phyloP scores from a whole-genome alignment of 2,797 vertebrate species.

The Leptatherina wallacei region DNA sequence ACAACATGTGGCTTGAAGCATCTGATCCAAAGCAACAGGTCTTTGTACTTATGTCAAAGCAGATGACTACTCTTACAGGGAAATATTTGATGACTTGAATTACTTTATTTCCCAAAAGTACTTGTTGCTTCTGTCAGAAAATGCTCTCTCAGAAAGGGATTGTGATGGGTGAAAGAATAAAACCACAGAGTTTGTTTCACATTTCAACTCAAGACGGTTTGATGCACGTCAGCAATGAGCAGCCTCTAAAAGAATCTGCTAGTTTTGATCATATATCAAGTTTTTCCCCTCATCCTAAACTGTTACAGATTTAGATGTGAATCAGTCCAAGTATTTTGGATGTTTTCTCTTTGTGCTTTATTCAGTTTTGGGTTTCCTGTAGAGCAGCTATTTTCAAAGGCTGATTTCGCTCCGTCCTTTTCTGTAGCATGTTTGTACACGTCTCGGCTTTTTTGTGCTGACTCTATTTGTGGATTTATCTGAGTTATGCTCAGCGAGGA shows the following conservation, averaged over 20 bases:
- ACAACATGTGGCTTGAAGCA: slow-evolving; percentile 15
- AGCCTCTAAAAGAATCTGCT: neutral
- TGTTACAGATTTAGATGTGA: slow-evolving; percentile 28
- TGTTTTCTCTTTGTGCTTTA: slow-evolving; percentile 41
- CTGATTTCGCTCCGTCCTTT: slow-evolving; percentile 54
- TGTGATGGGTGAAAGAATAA: neutral
- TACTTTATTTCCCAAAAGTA: neutral
- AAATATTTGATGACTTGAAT: neutral
- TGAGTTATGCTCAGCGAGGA: slow-evolving; percentile 57
- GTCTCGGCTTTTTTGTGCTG: slow-evolving; percentile 38
- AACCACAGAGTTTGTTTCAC: neutral
- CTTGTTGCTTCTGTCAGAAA: neutral
- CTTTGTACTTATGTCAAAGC: neutral
- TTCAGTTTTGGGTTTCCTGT: slow-evolving; percentile 56
- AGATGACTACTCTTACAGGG: neutral
- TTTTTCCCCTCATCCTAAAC: neutral
- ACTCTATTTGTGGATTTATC: slow-evolving; percentile 57
- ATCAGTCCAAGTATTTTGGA: slow-evolving; percentile 36
- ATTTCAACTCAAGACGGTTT: slow-evolving; percentile 15
- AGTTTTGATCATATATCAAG: slow-evolving; percentile 5
- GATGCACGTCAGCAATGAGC: slow-evolving; percentile 18
- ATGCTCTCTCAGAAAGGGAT: neutral
- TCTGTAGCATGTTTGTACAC: slow-evolving; percentile 36
- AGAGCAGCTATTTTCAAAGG: slow-evolving; percentile 30
- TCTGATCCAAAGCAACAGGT: slow-evolving; percentile 21